Base-by-base conservation (phyloP, 2,888 invertebrate genomes). In the Ctena decussata region DNA sequence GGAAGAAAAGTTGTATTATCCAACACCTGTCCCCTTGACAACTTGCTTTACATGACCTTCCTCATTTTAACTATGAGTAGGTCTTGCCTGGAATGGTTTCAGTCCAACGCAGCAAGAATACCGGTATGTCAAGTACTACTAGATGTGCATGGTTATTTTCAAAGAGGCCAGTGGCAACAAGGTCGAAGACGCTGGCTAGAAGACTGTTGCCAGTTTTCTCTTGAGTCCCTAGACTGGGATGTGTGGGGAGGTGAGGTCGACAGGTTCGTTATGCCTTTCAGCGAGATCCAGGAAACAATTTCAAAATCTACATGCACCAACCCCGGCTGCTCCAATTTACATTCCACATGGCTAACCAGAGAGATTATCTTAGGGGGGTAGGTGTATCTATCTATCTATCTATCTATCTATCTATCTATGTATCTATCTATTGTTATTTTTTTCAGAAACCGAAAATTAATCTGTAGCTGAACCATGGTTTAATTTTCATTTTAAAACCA, bases 331-430 rank as follows among this genome's bases (percentile, higher is more conserved):
- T 27, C 57, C 2, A 27, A 24, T 6, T n/a, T 27, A 57, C 12
- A 24, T 8, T 2, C 24, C n/a, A 57, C 57, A 18, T 57, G 57
- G 57, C 24, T 24, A 11, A 57, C 27, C 1, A 57, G 27, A 15
- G 27, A 57, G 12, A 57, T 57, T 49, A 49, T 49, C 12, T 21
- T 49, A 5, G n/a, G 12, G 21, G 49, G 21, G 49, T 49, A 49
- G 21, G 15, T 60, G 27, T 60, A 60, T 60, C 60, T 60, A 60
- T 60, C 60, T 60, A 60, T 60, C 60, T 60, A 60, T 60, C 60
- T 60, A 60, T 60, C 60, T 60, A 60, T 60, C 60, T 60, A 60
- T 60, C 60, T 60, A 60, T 60, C 60, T 60, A 60, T 60, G 27
- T 60, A 60, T 60, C 60, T 60, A 60, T 60, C 60, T 60, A n/a